A percentile compares a stretch with the other conserved stretches of the same genome.
Conservation (phyloP, 2,113 vertebrate genomes). For the Xiphophorus maculatus region DNA sequence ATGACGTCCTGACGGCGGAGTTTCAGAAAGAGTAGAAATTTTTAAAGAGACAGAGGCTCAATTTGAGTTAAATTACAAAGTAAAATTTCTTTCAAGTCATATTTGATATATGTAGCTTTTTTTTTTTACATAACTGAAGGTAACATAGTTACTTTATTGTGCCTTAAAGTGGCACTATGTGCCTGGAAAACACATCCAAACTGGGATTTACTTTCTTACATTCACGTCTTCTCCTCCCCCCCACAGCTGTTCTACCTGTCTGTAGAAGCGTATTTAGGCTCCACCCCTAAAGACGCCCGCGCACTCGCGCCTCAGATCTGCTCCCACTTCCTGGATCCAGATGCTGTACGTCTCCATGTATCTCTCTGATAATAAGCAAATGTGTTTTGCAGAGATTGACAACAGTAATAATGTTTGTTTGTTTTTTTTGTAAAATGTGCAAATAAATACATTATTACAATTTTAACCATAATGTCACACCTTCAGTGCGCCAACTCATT, state of each 20-base stretch:
- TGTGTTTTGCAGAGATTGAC: neutral
- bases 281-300: constrained; percentile 85
- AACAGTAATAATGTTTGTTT: neutral
- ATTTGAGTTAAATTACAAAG: too few species aligned
- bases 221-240: neutral
- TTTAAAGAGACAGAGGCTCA: too few species aligned
- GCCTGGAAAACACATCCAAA: too few species aligned
- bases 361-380: neutral
- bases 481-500: neutral
- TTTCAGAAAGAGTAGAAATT: too few species aligned
- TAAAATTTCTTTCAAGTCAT: too few species aligned
- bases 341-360: constrained; percentile 80
- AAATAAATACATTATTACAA: too few species aligned
- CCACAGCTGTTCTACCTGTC: constrained; percentile 91
- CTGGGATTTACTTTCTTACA: neutral
- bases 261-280: constrained; percentile 88
- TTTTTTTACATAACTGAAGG: too few species aligned
- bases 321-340: constrained; percentile 89
- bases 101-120: too few species aligned
- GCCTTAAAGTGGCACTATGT: too few species aligned
- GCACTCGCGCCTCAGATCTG: constrained; percentile 87
- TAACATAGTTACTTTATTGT: too few species aligned
- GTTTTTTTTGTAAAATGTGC: too few species aligned
- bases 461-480: neutral
- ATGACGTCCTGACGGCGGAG: too few species aligned